Percentiles rank a stretch among this genome's conserved stretches.
phyloP scores from a whole-genome alignment of 2,797 vertebrate genomes.

The Chaetodon trifasciatus region DNA sequence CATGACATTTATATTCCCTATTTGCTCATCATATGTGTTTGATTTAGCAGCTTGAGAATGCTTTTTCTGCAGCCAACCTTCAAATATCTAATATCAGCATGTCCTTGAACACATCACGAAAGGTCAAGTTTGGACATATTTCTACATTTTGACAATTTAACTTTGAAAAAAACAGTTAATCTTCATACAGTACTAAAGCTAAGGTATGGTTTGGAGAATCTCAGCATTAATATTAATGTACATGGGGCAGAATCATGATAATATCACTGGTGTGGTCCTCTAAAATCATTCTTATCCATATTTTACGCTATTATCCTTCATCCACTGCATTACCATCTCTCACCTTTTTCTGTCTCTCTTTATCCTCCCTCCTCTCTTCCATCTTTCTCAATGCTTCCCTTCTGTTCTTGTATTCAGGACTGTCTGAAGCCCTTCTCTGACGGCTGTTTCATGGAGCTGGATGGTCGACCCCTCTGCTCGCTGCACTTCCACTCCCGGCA shows the following conservation, averaged over 20 bases:
- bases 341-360: background rate
- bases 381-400: background rate
- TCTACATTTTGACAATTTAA: background rate
- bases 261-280: background rate
- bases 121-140: background rate
- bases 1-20: background rate
- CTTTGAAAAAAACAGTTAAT: background rate
- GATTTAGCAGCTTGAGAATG: background rate
- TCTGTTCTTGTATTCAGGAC: conserved; percentile 82
- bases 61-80: background rate
- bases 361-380: background rate
- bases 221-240: background rate
- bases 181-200: background rate
- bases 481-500: conserved; percentile 90
- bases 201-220: background rate
- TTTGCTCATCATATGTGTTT: background rate
- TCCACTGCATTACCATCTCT: background rate
- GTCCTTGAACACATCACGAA: background rate
- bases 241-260: background rate
- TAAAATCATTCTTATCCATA: conserved; percentile 1
- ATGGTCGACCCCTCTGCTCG: conserved; percentile 90
- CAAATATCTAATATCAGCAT: background rate
- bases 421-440: conserved; percentile 86
- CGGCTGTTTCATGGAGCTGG: conserved; percentile 90
- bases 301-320: background rate